Percentiles rank a stretch among this genome's conserved stretches.
phyloP scores from a whole-genome alignment of 1,140 invertebrate species.

The Meloidogyne floridensis region DNA sequence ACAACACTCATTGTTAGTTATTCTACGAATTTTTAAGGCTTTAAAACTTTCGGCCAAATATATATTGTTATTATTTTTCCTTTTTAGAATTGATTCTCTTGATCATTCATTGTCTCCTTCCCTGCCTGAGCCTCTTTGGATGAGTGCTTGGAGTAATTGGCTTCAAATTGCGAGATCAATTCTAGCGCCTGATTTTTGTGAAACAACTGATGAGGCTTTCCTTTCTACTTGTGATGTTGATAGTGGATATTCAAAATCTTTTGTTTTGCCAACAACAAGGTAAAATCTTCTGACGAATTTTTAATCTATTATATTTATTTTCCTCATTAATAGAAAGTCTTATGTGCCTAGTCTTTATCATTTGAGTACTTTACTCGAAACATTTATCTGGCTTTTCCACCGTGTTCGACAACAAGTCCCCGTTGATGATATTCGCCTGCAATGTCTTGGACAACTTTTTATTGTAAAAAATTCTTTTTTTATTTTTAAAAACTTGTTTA shows the following conservation, averaged over 20 bases:
- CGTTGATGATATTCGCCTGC: slow-evolving; percentile 46
- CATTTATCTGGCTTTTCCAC: slow-evolving; percentile 58
- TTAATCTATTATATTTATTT: background rate
- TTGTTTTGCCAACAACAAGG: slow-evolving; percentile 26
- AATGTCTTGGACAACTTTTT: slow-evolving; percentile 43
- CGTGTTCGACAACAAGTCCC: slow-evolving; percentile 49
- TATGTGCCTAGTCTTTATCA: slow-evolving; percentile 59
- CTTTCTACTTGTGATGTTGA: background rate
- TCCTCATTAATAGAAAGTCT: slow-evolving; percentile 30
- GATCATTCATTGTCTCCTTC: slow-evolving; percentile 34
- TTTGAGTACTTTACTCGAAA: slow-evolving; percentile 58
- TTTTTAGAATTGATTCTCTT: slow-evolving; percentile 4
- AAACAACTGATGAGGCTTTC: slow-evolving; percentile 20
- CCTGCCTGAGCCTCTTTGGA: slow-evolving; percentile 52
- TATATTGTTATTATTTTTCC: background rate
- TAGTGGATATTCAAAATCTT: background rate
- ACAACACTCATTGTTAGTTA: background rate
- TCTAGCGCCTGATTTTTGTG: slow-evolving; percentile 34
- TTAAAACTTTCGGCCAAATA: background rate
- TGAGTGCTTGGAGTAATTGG: slow-evolving; percentile 53
- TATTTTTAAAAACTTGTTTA: background rate
- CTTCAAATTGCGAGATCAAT: slow-evolving; percentile 47
- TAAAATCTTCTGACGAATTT: background rate
- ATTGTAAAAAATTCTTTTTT: slow-evolving; percentile 9
- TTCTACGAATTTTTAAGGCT: background rate